A percentile compares a stretch with the other conserved stretches of the same genome.
These are phyloP conservation scores for Cheilosia soror DNA, from an alignment of 2,888 invertebrate species.

Conservation along the genomic window DNA sequence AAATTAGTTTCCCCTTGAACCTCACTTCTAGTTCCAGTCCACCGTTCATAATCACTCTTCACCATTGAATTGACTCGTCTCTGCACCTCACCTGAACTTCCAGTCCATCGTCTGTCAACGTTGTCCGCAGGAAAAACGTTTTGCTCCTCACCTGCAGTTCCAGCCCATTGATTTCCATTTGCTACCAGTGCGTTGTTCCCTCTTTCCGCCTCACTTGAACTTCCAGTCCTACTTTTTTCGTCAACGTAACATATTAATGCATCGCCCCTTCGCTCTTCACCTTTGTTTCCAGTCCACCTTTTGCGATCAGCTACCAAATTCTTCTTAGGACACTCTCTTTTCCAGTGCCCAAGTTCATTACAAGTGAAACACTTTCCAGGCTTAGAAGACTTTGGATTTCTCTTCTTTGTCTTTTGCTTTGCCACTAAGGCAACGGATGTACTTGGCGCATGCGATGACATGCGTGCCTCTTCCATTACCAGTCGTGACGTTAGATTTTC, in stretches of 20 bases:
- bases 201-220: too few relatives aligned
- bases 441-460: constrained; percentile 17
- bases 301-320: background rate
- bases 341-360: constrained; percentile 68
- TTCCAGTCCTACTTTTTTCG: too few relatives aligned
- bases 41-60: background rate
- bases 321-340: constrained; percentile 57
- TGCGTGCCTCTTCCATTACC: constrained; percentile 75
- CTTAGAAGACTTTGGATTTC: constrained; percentile 13
- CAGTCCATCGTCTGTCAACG: background rate
- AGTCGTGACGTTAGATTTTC: constrained; percentile 75
- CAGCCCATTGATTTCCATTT: constrained; percentile 5
- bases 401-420: constrained; percentile 20
- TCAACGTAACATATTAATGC: background rate
- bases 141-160: constrained; percentile 18
- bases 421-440: constrained; percentile 28
- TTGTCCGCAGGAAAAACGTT: background rate
- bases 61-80: background rate
- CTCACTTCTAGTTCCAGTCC: constrained; percentile 35
- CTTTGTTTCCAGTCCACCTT: background rate
- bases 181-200: background rate
- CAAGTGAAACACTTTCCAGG: constrained; percentile 71
- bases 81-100: background rate
- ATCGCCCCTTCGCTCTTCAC: background rate
- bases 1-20: constrained; percentile 6